Evolutionary conservation across 2,888 invertebrate genomes (phyloP).

Genomic region (Epinotia demarniana): DNA sequence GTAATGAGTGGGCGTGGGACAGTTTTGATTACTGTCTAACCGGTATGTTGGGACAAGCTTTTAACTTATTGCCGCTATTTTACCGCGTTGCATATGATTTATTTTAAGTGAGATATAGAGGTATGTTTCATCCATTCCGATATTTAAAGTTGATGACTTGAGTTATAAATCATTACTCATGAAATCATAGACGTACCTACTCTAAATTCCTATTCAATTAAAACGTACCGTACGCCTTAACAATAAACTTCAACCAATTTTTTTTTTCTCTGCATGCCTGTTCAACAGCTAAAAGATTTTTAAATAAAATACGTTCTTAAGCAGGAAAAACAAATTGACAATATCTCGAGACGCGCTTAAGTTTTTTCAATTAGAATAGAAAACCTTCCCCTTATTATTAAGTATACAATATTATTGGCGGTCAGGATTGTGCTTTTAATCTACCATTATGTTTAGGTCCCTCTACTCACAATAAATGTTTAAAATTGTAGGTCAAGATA

Average conservation of each 20-base stretch:
- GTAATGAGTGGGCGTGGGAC: constrained; percentile 41
- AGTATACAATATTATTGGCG: no score
- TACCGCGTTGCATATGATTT: constrained; percentile 20
- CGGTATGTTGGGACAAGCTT: constrained; percentile 35
- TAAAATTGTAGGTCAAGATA: neutral
- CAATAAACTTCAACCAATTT: neutral
- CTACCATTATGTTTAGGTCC: neutral
- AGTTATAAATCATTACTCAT: neutral
- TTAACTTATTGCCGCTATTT: no score
- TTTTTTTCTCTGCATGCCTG: neutral
- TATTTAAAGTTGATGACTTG: neutral
- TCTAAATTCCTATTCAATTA: neutral
- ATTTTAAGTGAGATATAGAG: constrained; percentile 13
- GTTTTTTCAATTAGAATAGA: no score
- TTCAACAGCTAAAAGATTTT: no score
- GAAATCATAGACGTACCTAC: neutral
- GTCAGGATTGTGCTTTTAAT: neutral
- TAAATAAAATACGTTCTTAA: no score
- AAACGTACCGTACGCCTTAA: neutral
- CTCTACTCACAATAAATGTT: neutral
- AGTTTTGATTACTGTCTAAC: constrained; percentile 32
- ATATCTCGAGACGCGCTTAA: no score
- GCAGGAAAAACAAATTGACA: no score
- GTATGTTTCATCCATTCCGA: neutral
- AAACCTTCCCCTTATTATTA: no score